These are phyloP conservation scores for Sapayoa aenigma DNA, from an alignment of 2,113 vertebrate genomes.

Conservation along the genomic window DNA sequence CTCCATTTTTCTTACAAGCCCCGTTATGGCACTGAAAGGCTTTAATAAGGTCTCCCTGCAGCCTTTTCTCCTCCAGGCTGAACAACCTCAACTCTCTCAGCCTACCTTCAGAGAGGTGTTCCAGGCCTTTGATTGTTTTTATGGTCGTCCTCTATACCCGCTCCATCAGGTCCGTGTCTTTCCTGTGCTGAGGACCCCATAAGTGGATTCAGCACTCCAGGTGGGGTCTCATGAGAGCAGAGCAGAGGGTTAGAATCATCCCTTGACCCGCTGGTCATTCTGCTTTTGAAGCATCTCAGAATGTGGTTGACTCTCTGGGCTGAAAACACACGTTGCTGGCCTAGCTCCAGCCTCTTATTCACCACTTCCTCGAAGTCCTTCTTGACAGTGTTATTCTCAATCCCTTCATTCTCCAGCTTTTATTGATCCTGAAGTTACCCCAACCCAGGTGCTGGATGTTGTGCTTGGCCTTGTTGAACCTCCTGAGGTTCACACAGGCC, in stretches of 20 bases:
- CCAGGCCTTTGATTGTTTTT: neutral
- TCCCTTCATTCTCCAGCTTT: neutral
- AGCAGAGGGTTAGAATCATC: neutral
- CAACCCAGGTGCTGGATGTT: accelerated
- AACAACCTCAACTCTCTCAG: neutral
- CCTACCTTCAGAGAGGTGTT: neutral
- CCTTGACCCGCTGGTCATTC: neutral
- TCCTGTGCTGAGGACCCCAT: neutral
- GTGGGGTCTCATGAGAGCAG: neutral
- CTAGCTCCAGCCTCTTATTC: neutral
- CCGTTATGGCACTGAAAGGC: neutral
- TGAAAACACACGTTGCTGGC: neutral
- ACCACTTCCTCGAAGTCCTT: neutral
- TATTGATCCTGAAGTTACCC: neutral
- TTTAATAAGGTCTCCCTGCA: neutral
- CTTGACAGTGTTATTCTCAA: neutral
- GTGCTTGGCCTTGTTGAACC: neutral
- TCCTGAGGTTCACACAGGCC: neutral
- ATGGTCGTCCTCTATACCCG: neutral
- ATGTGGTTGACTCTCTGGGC: neutral
- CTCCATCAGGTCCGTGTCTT: neutral
- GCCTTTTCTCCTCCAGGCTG: neutral
- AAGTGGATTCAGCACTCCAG: neutral
- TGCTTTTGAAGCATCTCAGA: neutral
- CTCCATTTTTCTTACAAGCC: neutral